Conservation (phyloP, 1,140 invertebrate genomes). For the Rhynchophorus ferrugineus region DNA sequence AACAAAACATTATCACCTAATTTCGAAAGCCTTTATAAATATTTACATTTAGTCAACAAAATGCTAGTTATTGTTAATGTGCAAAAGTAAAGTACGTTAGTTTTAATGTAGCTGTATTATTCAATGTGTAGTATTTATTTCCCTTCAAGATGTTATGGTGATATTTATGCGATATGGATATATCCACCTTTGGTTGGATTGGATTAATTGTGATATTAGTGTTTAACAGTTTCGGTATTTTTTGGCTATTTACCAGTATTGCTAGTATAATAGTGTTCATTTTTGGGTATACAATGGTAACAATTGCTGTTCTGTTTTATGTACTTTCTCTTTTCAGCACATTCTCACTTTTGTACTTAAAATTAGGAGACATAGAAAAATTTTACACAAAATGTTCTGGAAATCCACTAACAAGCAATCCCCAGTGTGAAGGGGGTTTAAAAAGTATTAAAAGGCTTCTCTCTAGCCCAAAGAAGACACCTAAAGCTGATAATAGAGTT, state of each 20-base stretch:
- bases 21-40: background rate
- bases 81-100: no score
- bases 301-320: constrained; percentile 1
- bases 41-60: background rate
- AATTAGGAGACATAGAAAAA: constrained; percentile 34
- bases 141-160: background rate
- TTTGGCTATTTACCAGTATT: constrained; percentile 28
- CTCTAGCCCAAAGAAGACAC: constrained; percentile 31
- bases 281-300: constrained; percentile 28
- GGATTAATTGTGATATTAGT: constrained; percentile 32
- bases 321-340: background rate
- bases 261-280: constrained; percentile 30
- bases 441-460: constrained; percentile 27
- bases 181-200: constrained; percentile 28
- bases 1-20: background rate
- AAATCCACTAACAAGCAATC: constrained; percentile 34
- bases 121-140: no score
- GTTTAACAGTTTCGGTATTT: constrained; percentile 32
- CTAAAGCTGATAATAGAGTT: constrained; percentile 36
- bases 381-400: constrained; percentile 34
- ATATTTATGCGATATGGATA: constrained; percentile 17
- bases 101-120: no score
- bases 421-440: constrained; percentile 33
- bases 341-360: constrained; percentile 12
- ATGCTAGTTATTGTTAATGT: no score